Evolutionary conservation across 2,888 invertebrate species (phyloP).

Genomic region (Epinotia bilunana): DNA sequence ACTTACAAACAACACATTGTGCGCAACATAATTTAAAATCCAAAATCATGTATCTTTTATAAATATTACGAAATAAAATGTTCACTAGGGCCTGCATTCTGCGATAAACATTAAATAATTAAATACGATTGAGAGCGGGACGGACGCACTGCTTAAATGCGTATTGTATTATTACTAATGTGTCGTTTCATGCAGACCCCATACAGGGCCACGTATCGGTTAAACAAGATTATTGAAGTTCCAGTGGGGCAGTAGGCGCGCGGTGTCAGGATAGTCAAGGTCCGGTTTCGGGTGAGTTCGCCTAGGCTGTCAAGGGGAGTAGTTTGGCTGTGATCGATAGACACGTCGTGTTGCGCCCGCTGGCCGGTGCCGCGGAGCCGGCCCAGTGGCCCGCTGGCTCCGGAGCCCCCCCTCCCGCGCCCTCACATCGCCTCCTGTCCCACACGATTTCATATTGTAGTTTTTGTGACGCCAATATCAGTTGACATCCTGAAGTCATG

Average conservation of each 20-base stretch:
- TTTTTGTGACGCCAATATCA: not conserved
- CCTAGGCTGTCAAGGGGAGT: not conserved
- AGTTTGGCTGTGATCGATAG: constrained; percentile 2
- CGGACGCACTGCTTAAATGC: no score
- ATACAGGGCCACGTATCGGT: no score
- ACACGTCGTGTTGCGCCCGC: not conserved
- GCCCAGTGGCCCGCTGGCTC: not conserved
- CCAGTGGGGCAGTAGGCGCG: no score
- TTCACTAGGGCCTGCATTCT: not conserved
- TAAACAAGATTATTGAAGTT: no score
- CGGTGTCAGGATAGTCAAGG: not conserved
- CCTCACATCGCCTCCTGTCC: constrained; percentile 11
- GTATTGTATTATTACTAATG: no score
- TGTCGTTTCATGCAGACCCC: no score
- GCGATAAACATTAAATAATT: not conserved
- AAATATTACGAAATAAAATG: not conserved
- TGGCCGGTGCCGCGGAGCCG: not conserved
- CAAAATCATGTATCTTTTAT: not conserved
- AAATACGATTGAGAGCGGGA: no score
- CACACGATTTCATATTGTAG: not conserved
- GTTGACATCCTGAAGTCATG: not conserved
- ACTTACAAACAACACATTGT: not conserved
- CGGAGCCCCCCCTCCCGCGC: not conserved
- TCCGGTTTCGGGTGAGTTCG: not conserved
- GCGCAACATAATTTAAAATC: not conserved